These are phyloP conservation scores for Eubucco bourcierii DNA, from an alignment of 2,113 vertebrate genomes.

Conservation along the genomic window DNA sequence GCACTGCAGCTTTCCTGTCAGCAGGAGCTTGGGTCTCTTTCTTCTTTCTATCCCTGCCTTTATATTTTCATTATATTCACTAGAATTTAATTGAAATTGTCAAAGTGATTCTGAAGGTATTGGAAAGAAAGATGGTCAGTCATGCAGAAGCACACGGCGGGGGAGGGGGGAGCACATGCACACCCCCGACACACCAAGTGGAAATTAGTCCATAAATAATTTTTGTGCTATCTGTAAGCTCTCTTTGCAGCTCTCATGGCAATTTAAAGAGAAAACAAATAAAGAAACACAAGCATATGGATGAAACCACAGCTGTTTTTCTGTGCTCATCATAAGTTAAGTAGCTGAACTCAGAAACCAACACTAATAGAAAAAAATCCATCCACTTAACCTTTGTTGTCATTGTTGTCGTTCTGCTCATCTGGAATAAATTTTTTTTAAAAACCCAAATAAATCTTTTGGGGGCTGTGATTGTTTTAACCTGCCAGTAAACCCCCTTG, in stretches of 20 bases:
- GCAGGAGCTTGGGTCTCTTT: background rate
- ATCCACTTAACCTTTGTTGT: constrained; percentile 18
- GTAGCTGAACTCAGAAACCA: background rate
- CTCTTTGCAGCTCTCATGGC: background rate
- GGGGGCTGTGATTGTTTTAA: constrained; percentile 35
- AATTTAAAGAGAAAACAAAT: background rate
- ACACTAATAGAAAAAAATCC: background rate
- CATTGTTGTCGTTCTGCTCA: background rate
- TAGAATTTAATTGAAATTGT: background rate
- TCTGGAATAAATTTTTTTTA: background rate
- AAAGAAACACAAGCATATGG: background rate
- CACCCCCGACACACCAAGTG: background rate
- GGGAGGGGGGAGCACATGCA: rapidly evolving
- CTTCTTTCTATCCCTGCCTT: background rate
- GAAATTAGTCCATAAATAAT: background rate
- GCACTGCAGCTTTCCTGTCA: background rate
- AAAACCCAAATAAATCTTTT: background rate
- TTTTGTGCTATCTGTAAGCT: background rate
- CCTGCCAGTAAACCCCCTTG: constrained; percentile 41
- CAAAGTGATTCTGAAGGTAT: background rate
- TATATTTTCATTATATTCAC: background rate
- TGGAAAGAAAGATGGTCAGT: background rate
- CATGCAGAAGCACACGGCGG: background rate
- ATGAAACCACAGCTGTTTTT: background rate
- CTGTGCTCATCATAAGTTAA: background rate